Percentiles rank a stretch among this genome's conserved stretches.
These are phyloP conservation scores for Steinernema feltiae DNA, from an alignment of 1,140 invertebrate species.

Conservation along the genomic window DNA sequence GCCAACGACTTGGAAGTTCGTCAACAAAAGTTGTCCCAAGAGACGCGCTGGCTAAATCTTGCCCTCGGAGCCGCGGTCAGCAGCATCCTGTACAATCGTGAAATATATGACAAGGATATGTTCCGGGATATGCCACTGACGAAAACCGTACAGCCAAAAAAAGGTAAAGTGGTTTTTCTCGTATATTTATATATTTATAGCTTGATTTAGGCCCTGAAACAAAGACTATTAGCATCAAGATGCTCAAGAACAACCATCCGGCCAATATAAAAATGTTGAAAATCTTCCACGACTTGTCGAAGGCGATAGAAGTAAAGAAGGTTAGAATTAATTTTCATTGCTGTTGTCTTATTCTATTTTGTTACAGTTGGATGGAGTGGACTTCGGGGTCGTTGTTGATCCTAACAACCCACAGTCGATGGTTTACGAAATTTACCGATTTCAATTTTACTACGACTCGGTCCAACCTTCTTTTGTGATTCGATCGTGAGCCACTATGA, in stretches of 20 bases:
- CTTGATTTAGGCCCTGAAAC: not conserved
- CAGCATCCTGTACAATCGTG: not conserved
- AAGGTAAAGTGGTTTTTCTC: not conserved
- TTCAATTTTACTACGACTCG: not conserved
- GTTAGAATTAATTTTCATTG: not conserved
- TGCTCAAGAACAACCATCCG: not conserved
- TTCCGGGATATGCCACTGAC: not conserved
- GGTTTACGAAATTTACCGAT: slow-evolving; percentile 8
- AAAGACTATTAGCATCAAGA: slow-evolving; percentile 4
- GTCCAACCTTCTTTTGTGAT: not conserved
- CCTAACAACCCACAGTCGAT: not conserved
- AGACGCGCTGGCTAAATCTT: not conserved
- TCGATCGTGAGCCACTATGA: not conserved
- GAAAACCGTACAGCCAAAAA: not conserved
- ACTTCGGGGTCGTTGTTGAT: not conserved
- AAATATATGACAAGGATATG: not conserved
- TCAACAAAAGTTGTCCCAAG: not conserved
- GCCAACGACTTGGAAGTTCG: not conserved
- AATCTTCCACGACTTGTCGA: not conserved
- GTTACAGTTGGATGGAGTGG: not conserved
- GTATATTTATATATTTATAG: not conserved
- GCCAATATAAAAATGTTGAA: not conserved
- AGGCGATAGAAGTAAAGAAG: not conserved
- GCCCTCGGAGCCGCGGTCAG: not conserved
- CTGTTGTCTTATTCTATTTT: not conserved